Evolutionary conservation across 2,888 invertebrate species (phyloP).

Genomic region (Campoplex capitator): DNA sequence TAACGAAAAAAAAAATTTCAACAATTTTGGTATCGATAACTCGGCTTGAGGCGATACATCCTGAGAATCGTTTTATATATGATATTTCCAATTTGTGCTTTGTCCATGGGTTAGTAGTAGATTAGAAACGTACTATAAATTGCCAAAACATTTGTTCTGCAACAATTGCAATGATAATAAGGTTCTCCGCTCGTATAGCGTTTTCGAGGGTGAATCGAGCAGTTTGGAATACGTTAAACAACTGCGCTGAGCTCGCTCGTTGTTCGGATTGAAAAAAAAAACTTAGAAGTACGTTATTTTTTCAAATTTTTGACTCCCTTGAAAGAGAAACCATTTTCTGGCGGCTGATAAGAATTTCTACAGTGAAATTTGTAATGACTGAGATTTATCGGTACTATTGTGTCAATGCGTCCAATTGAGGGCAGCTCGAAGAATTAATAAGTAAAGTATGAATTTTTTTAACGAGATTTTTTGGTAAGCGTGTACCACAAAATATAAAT

Average conservation of each 20-base stretch:
- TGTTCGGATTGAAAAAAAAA: neutral
- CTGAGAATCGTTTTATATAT: neutral
- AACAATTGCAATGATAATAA: neutral
- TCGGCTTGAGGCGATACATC: neutral
- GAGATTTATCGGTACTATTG: slow-evolving; percentile 44
- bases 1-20: neutral
- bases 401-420: slow-evolving; percentile 31
- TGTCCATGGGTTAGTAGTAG: neutral
- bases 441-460: slow-evolving; percentile 12
- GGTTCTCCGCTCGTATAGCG: neutral
- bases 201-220: neutral
- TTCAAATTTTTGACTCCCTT: neutral
- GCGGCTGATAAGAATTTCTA: slow-evolving; percentile 27
- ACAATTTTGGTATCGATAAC: neutral
- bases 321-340: neutral
- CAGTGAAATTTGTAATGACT: slow-evolving; percentile 20
- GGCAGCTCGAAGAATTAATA: slow-evolving; percentile 56
- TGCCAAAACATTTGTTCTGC: neutral
- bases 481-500: slow-evolving; percentile 1
- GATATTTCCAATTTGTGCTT: neutral
- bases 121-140: neutral
- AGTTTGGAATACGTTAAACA: neutral
- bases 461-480: neutral
- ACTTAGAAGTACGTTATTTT: neutral
- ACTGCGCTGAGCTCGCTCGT: neutral